Evolutionary conservation across 2,888 invertebrate genomes (phyloP).

Genomic region (Oligia strigilis): DNA sequence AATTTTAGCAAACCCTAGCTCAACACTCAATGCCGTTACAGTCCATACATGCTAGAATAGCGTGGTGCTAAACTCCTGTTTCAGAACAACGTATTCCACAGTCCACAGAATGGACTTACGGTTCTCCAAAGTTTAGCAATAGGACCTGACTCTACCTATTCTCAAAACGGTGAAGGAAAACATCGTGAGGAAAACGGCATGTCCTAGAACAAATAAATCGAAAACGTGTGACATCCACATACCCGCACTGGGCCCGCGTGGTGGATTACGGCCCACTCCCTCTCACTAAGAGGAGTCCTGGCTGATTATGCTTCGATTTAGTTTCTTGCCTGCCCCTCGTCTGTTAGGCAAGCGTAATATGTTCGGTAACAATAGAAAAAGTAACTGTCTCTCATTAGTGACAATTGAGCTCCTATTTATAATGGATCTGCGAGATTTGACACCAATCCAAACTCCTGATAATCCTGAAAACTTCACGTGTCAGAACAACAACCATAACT

Average conservation of each 20-base stretch:
- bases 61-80: not conserved
- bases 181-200: not conserved
- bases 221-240: too few species aligned
- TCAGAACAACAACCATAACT: not conserved
- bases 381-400: not conserved
- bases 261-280: not conserved
- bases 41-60: not conserved
- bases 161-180: not conserved
- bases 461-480: not conserved
- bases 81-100: not conserved
- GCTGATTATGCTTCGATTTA: not conserved
- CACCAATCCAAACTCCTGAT: not conserved
- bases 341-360: not conserved
- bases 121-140: not conserved
- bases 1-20: not conserved
- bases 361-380: not conserved
- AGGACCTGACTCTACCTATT: too few species aligned
- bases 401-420: not conserved
- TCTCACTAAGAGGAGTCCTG: too few species aligned
- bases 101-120: too few species aligned
- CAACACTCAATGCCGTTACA: not conserved
- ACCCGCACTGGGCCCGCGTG: not conserved
- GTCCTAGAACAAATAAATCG: not conserved
- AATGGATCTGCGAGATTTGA: not conserved
- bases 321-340: not conserved